Percentiles rank a stretch among this genome's conserved stretches.
Evolutionary conservation across 1,140 invertebrate genomes (phyloP).

Genomic region (Globodera rostochiensis): DNA sequence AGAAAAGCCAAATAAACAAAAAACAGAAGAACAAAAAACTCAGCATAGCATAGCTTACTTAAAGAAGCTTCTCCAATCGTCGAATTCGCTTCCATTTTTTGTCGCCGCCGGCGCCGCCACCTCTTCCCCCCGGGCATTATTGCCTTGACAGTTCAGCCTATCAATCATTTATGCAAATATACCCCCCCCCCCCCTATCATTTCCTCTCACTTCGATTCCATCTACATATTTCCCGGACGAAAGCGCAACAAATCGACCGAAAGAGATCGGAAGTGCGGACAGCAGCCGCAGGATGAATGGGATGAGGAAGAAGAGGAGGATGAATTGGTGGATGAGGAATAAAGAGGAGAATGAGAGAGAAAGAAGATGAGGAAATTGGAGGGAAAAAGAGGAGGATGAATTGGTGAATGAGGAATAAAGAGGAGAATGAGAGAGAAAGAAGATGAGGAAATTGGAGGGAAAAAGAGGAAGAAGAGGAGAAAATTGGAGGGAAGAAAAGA

Average conservation of each 20-base stretch:
- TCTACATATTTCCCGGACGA: background rate
- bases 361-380: too few relatives aligned
- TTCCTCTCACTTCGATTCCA: slow-evolving; percentile 8
- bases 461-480: too few relatives aligned
- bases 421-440: too few relatives aligned
- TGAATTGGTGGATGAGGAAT: too few relatives aligned
- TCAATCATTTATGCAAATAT: slow-evolving; percentile 34
- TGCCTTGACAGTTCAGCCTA: background rate
- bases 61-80: background rate
- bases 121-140: background rate
- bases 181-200: background rate
- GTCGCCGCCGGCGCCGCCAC: background rate
- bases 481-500: background rate
- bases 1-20: background rate
- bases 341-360: too few relatives aligned
- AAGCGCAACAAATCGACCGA: slow-evolving; percentile 27
- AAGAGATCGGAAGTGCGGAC: background rate
- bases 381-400: too few relatives aligned
- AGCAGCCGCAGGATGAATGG: too few relatives aligned
- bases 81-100: background rate
- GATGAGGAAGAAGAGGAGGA: background rate
- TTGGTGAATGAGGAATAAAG: too few relatives aligned
- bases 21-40: background rate
- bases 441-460: too few relatives aligned
- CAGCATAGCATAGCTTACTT: background rate